phyloP scores from a whole-genome alignment of 2,888 invertebrate genomes.

The Cataglyphis albicans region DNA sequence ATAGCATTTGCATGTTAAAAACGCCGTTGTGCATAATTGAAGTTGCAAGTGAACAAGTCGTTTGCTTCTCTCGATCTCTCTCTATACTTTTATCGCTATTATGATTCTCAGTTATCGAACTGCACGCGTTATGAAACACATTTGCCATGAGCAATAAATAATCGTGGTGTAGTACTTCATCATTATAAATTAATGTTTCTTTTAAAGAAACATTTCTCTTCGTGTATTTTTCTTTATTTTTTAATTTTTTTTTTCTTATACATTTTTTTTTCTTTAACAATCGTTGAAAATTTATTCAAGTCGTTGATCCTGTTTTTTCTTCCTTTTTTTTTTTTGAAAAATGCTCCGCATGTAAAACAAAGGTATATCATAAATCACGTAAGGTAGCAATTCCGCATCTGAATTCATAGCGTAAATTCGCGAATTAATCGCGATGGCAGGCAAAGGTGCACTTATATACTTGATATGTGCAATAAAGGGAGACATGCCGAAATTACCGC shows the following conservation, averaged over 20 bases:
- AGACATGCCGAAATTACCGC: constrained; percentile 63
- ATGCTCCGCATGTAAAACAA: neutral
- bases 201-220: neutral
- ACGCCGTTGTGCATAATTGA: neutral
- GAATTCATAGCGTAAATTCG: neutral
- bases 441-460: constrained; percentile 11
- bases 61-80: constrained; percentile 4
- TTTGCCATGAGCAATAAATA: constrained; percentile 17
- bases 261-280: neutral
- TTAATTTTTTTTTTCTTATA: neutral
- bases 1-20: constrained; percentile 21
- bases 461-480: constrained; percentile 38
- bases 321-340: constrained; percentile 1
- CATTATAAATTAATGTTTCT: neutral
- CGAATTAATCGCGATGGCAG: constrained; percentile 22
- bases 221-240: neutral
- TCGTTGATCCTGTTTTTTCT: neutral
- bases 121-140: constrained; percentile 36
- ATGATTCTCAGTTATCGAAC: constrained; percentile 37
- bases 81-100: neutral
- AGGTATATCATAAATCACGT: neutral
- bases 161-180: neutral
- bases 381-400: constrained; percentile 9
- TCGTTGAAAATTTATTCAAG: neutral
- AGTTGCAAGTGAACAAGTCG: constrained; percentile 18